Percentiles rank a stretch among this genome's conserved stretches.
phyloP scores from a whole-genome alignment of 2,888 invertebrate genomes.

The Aleiodes leptofemur region DNA sequence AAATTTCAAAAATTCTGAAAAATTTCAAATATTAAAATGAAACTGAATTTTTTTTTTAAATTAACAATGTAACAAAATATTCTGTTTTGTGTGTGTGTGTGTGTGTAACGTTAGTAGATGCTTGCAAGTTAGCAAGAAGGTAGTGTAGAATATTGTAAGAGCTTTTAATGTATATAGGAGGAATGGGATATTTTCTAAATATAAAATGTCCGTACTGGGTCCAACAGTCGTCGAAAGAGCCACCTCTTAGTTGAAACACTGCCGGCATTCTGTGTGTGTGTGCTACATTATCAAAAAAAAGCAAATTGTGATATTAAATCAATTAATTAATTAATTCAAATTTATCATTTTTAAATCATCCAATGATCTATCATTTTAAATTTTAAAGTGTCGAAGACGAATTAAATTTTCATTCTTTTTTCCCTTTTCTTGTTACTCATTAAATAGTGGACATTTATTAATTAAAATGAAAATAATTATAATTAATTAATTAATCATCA shows the following conservation, averaged over 20 bases:
- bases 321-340: neutral
- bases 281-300: neutral
- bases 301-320: neutral
- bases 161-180: conserved; percentile 44
- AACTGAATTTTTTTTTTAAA: no score
- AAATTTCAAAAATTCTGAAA: no score
- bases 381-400: no score
- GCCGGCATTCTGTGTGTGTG: conserved; percentile 22
- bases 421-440: neutral
- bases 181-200: conserved; percentile 39
- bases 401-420: neutral
- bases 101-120: neutral
- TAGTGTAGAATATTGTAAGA: conserved; percentile 44
- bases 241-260: conserved; percentile 42
- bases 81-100: neutral
- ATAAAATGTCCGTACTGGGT: conserved; percentile 41
- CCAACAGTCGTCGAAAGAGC: conserved; percentile 38
- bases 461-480: neutral
- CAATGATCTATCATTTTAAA: no score
- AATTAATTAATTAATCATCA: neutral
- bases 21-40: no score
- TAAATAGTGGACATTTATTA: neutral
- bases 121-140: conserved; percentile 34
- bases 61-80: no score
- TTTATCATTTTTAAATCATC: neutral